Conservation (phyloP, 1,140 invertebrate species). For the Doryteuthis pealeii region DNA sequence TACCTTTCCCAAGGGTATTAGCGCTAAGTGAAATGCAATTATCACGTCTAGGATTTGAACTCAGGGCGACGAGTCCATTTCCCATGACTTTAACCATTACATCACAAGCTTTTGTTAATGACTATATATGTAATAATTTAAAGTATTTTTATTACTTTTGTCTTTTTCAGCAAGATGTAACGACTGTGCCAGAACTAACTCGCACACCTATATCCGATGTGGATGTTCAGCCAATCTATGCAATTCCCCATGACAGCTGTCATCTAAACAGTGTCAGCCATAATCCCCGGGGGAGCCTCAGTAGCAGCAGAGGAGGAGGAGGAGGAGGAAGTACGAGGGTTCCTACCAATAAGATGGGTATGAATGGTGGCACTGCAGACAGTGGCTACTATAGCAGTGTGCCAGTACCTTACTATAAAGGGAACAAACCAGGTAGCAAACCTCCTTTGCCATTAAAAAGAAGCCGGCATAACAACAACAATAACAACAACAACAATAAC, state of each 20-base stretch:
- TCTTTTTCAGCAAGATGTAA: conserved; percentile 3
- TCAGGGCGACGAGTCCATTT: no score
- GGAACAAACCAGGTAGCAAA: conserved; percentile 26
- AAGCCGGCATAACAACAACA: conserved; percentile 1
- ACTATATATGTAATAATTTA: no score
- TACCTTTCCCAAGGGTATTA: no score
- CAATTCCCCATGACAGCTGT: neutral
- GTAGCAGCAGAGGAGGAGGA: neutral
- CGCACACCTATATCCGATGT: neutral
- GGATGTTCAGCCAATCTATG: conserved; percentile 19
- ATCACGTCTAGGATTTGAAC: no score
- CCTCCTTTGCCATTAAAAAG: neutral
- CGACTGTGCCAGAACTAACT: neutral
- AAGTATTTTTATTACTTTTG: no score
- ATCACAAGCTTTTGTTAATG: no score
- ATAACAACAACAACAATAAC: conserved; percentile 16
- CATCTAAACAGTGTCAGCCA: conserved; percentile 12
- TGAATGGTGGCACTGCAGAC: neutral
- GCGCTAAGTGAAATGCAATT: no score
- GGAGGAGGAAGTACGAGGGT: conserved; percentile 21
- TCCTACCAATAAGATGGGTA: conserved; percentile 18
- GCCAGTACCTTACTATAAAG: conserved; percentile 33
- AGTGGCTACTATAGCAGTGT: conserved; percentile 45
- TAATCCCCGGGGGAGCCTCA: no score
- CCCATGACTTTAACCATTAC: no score